These are phyloP conservation scores for Tachypleus tridentatus DNA, from an alignment of 1,140 invertebrate species.

Conservation along the genomic window DNA sequence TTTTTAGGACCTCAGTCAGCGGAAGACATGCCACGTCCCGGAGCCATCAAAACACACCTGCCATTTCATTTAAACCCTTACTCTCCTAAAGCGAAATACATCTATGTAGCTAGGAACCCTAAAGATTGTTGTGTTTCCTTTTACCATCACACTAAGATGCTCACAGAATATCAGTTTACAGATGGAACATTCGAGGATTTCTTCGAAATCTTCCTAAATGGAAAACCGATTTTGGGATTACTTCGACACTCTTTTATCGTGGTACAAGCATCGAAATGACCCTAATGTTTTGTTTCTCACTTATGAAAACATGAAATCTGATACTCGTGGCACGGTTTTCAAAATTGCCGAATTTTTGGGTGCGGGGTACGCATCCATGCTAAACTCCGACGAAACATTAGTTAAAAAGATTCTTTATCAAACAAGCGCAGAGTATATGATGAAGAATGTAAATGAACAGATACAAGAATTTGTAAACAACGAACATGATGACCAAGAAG, in stretches of 20 bases:
- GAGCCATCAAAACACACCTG: conserved; percentile 20
- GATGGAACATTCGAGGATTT: conserved; percentile 28
- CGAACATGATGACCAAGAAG: too few relatives aligned
- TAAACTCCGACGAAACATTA: too few relatives aligned
- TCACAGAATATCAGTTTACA: not conserved
- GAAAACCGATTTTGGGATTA: conserved; percentile 32
- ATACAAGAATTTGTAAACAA: too few relatives aligned
- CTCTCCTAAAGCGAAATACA: conserved; percentile 38
- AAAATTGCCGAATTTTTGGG: too few relatives aligned
- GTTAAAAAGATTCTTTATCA: too few relatives aligned
- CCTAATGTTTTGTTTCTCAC: too few relatives aligned
- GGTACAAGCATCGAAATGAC: conserved; percentile 19
- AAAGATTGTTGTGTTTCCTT: conserved; percentile 74
- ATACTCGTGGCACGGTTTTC: too few relatives aligned
- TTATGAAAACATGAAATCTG: too few relatives aligned
- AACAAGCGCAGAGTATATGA: too few relatives aligned
- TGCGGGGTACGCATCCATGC: too few relatives aligned
- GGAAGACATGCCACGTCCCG: not conserved
- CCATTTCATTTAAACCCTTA: conserved; percentile 17
- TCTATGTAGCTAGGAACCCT: conserved; percentile 68
- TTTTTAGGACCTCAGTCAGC: not conserved
- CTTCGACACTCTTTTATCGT: conserved; percentile 31
- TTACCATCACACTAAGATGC: conserved; percentile 56
- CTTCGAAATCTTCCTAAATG: conserved; percentile 30
- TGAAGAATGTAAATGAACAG: too few relatives aligned